Evolutionary conservation across 2,888 invertebrate genomes (phyloP).

Genomic region (Amphipoea lucens): DNA sequence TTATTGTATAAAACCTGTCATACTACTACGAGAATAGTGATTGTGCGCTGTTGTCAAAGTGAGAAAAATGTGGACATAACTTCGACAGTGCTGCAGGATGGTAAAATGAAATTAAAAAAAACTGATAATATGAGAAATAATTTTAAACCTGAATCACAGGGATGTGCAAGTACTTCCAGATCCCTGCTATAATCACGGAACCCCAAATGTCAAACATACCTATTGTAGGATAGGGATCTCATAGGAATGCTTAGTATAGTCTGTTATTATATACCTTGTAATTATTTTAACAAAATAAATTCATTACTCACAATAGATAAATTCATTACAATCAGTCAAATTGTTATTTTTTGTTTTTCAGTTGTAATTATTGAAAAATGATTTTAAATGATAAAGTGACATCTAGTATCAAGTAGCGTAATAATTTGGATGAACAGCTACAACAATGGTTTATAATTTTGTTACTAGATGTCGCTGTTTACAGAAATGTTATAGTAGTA

Average conservation of each 20-base stretch:
- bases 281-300: too few species aligned
- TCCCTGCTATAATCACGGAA: background rate
- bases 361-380: background rate
- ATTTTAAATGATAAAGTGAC: slow-evolving; percentile 17
- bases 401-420: slow-evolving; percentile 64
- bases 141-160: background rate
- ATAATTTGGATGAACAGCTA: background rate
- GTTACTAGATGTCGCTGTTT: slow-evolving; percentile 23
- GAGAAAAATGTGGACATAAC: slow-evolving; percentile 18
- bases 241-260: background rate
- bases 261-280: background rate
- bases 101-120: background rate
- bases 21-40: slow-evolving; percentile 46
- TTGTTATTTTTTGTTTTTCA: background rate
- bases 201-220: background rate
- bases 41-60: slow-evolving; percentile 50
- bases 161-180: background rate
- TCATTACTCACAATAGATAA: background rate
- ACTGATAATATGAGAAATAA: background rate
- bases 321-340: background rate
- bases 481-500: accelerated
- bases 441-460: accelerated
- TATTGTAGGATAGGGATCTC: background rate
- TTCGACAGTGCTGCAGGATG: slow-evolving; percentile 23
- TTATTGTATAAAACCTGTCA: slow-evolving; percentile 58